These are phyloP conservation scores for Microtus agrestis DNA, from an alignment of 2,797 vertebrate species.

Conservation along the genomic window DNA sequence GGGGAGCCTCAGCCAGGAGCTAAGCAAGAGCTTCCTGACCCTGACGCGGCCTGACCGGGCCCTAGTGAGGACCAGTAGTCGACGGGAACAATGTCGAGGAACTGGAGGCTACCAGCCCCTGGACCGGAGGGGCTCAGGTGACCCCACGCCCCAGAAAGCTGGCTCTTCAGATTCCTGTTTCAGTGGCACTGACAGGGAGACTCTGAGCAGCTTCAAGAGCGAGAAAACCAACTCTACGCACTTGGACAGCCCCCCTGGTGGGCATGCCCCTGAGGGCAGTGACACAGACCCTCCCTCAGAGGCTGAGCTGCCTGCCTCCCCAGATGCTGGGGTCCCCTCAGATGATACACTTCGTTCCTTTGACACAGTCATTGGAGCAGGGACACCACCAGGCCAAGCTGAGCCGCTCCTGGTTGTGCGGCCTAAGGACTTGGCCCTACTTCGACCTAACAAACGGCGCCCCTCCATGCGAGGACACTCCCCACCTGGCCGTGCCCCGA, in stretches of 20 bases:
- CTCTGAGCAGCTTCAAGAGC: constrained; percentile 94
- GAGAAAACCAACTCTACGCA: constrained; percentile 96
- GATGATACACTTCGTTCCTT: constrained; percentile 83
- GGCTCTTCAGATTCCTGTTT: constrained; percentile 95
- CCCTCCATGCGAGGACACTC: constrained; percentile 91
- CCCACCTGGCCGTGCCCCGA: constrained; percentile 90
- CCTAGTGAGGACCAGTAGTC: constrained; percentile 82
- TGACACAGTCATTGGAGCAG: constrained; percentile 81
- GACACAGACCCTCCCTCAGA: constrained; percentile 81
- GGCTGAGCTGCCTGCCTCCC: constrained; percentile 79
- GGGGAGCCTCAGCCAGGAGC: constrained; percentile 93
- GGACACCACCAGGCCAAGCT: constrained; percentile 76
- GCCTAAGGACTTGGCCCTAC: constrained; percentile 94
- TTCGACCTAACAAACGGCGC: constrained; percentile 90
- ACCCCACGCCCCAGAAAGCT: constrained; percentile 87
- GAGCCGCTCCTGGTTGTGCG: constrained; percentile 93
- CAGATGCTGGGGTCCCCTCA: constrained; percentile 79
- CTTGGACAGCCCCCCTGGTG: constrained; percentile 92
- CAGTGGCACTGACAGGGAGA: constrained; percentile 94
- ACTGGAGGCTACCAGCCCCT: constrained; percentile 89
- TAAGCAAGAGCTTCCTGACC: constrained; percentile 93
- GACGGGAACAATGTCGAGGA: constrained; percentile 83
- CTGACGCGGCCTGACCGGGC: constrained; percentile 88
- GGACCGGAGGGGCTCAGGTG: constrained; percentile 88
- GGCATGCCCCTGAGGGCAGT: constrained; percentile 76